Base-by-base conservation (phyloP, 2,797 vertebrate genomes). In the Poeciliopsis turneri region DNA sequence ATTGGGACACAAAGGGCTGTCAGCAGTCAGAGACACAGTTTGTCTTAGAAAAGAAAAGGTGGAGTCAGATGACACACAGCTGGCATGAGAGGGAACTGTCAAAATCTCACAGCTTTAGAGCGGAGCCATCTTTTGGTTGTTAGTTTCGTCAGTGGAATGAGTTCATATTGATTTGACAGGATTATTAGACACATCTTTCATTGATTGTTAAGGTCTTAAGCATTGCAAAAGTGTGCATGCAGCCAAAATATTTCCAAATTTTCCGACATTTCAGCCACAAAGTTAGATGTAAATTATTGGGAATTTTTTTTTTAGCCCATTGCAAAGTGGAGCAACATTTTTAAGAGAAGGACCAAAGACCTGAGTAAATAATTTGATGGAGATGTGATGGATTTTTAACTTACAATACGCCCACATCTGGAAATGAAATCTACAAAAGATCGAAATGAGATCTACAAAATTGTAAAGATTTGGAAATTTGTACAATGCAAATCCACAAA, bases 11-110 rank as follows among this genome's bases (percentile, higher is more conserved):
- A 90, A 91, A 90, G 79, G 53, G 73, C 39, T 8, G 72, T 84
- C 86, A 87, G 30, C 83, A 83, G 84, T 76, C 83, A 83, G 71
- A 82, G 72, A 80, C 79, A 84, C 87, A 90, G 82, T 86, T 88
- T 79, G 75, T 78, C 81, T 86, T 92, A 90, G 85, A 83, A 88
- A 79, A 84, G 77, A 76, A 85, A 90, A 81, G 57, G 79, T 66
- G 33, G 79, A 76, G 71, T 83, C 75, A 86, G 55, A 86, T 78
- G 76, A 75, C 53, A 16, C 55, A 18, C 79, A 74, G 57, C 74
- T 82, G 36, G 79, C 25, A 84, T 78, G 64, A 76, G 77, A 72
- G 61, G 74, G 66, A 53, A 64, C 79, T 74, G 64, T 49, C 57
- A 53, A 79, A 82, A 76, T 13, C 16, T 11, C 39, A 12, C 18